Conservation (phyloP, 1,140 invertebrate species). For the Ylistrum balloti region DNA sequence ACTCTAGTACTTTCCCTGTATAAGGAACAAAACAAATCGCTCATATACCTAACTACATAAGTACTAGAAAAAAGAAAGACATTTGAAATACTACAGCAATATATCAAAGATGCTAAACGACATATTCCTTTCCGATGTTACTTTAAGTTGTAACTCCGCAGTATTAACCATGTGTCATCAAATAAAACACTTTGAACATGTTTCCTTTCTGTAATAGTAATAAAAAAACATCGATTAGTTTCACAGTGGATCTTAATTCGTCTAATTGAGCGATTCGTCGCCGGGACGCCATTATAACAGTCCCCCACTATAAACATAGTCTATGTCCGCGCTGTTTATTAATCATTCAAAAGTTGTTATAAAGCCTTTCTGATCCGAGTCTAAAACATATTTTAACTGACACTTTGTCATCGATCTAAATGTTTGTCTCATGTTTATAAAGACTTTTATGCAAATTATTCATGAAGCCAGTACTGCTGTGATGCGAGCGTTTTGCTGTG, state of each 20-base stretch:
- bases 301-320: neutral
- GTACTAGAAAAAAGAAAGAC: too few relatives aligned
- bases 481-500: conserved; percentile 12
- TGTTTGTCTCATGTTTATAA: neutral
- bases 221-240: conserved; percentile 30
- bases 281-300: neutral
- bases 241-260: neutral
- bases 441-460: conserved; percentile 29
- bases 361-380: neutral
- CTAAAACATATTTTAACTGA: conserved; percentile 35
- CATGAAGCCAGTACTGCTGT: conserved; percentile 17
- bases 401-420: conserved; percentile 38
- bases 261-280: neutral
- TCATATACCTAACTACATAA: too few relatives aligned
- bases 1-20: too few relatives aligned
- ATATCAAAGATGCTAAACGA: too few relatives aligned
- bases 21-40: too few relatives aligned
- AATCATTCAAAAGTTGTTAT: conserved; percentile 26
- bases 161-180: neutral
- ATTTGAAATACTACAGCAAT: too few relatives aligned
- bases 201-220: neutral
- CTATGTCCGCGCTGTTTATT: neutral
- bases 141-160: too few relatives aligned
- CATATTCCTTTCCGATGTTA: too few relatives aligned
- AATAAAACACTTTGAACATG: neutral